These are phyloP conservation scores for Eledona agricola DNA, from an alignment of 2,888 invertebrate genomes.

Conservation along the genomic window DNA sequence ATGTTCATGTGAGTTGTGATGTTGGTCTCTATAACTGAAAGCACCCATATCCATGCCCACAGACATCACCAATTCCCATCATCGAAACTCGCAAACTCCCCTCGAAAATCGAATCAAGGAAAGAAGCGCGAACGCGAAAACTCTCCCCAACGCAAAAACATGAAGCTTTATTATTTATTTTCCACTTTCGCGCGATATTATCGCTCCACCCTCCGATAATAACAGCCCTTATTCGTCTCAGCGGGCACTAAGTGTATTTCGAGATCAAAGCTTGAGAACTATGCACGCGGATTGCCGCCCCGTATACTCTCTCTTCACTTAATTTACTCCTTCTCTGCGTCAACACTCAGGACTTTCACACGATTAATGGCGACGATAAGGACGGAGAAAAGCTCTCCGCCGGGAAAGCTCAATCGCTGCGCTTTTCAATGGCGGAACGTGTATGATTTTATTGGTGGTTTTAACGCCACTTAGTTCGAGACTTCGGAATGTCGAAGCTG, in stretches of 20 bases:
- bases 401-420: slow-evolving; percentile 12
- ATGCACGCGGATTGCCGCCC: slow-evolving; percentile 27
- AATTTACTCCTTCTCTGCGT: slow-evolving; percentile 33
- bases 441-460: slow-evolving; percentile 27
- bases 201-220: slow-evolving; percentile 54
- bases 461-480: slow-evolving; percentile 13
- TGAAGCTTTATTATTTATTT: slow-evolving; percentile 54
- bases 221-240: slow-evolving; percentile 55
- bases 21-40: slow-evolving; percentile 23
- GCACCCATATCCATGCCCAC: slow-evolving; percentile 17
- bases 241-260: slow-evolving; percentile 63
- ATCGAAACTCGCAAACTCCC: slow-evolving; percentile 4
- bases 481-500: slow-evolving; percentile 6
- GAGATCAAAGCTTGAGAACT: slow-evolving; percentile 59
- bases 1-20: slow-evolving; percentile 37
- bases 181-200: slow-evolving; percentile 53
- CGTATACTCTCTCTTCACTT: slow-evolving; percentile 33
- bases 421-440: slow-evolving; percentile 17
- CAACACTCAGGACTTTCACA: slow-evolving; percentile 27
- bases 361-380: slow-evolving; percentile 31
- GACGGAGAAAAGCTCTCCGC: slow-evolving; percentile 16
- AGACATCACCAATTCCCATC: slow-evolving; percentile 14
- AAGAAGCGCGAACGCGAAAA: not conserved
- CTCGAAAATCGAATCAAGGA: slow-evolving; percentile 6
- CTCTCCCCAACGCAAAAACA: slow-evolving; percentile 23